Percentiles rank a stretch among this genome's conserved stretches.
Evolutionary conservation across 2,113 vertebrate species (phyloP).

Genomic region (Zosterops pallidus): DNA sequence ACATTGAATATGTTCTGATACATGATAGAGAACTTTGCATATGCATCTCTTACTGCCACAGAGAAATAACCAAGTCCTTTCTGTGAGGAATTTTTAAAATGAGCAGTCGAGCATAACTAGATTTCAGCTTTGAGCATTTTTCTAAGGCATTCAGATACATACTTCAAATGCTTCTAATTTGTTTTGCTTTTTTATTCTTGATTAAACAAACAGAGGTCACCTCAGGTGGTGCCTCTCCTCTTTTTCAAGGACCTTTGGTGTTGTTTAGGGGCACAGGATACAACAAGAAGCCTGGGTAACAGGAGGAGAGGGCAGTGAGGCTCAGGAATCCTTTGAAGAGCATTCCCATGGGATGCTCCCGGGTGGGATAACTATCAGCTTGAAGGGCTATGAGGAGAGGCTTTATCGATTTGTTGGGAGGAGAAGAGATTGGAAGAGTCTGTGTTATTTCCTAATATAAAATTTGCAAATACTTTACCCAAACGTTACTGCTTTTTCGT

Average conservation of each 20-base stretch:
- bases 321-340: not conserved
- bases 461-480: not conserved
- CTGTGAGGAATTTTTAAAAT: not conserved
- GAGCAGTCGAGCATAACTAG: not conserved
- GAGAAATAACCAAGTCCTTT: not conserved
- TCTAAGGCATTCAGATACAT: not conserved
- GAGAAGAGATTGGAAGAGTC: not conserved
- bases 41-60: not conserved
- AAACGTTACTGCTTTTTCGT: not conserved
- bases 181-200: not conserved
- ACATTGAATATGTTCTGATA: not conserved
- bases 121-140: not conserved
- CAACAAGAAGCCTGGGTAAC: fast-evolving
- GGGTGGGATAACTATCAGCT: not conserved
- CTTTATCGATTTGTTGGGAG: not conserved
- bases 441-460: not conserved
- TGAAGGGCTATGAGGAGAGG: not conserved
- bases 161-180: not conserved
- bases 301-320: not conserved
- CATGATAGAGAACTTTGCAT: not conserved
- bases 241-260: not conserved
- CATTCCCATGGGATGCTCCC: not conserved
- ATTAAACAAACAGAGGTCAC: not conserved
- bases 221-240: not conserved
- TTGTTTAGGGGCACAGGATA: not conserved